Evolutionary conservation across 2,113 vertebrate species (phyloP).

Genomic region (Sakesphorus luctuosus): DNA sequence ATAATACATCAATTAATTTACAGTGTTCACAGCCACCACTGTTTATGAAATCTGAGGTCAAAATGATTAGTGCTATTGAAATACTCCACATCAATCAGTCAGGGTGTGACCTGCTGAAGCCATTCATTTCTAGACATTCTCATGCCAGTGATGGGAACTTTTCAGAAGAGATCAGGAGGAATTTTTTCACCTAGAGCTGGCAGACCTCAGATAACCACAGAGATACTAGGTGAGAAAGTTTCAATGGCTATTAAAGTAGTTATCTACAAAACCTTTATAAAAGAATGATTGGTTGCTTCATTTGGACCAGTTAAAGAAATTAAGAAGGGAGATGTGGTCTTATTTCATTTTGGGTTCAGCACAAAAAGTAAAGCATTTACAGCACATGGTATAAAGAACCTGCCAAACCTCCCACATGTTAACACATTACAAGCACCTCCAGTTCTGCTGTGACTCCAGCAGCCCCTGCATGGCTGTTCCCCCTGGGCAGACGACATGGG

Average conservation of each 20-base stretch:
- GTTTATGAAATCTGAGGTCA: neutral
- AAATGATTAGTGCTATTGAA: neutral
- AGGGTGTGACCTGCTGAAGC: neutral
- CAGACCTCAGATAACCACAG: neutral
- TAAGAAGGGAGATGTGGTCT: neutral
- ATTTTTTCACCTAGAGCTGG: neutral
- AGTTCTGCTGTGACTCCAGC: neutral
- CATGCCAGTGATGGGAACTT: neutral
- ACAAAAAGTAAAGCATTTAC: neutral
- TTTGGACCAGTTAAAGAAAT: neutral
- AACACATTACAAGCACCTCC: neutral
- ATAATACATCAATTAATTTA: neutral
- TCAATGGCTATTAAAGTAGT: neutral
- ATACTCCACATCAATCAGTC: neutral
- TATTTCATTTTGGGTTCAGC: neutral
- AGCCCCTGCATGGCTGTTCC: fast-evolving
- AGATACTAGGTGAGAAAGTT: neutral
- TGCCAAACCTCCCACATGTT: neutral
- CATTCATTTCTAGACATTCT: neutral
- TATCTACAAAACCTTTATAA: neutral
- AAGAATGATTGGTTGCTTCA: neutral
- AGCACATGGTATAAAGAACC: neutral
- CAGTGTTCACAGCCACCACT: neutral
- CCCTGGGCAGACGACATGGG: neutral
- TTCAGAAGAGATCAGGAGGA: neutral